A percentile compares a stretch with the other conserved stretches of the same genome.
These are phyloP conservation scores for Athalia cordata DNA, from an alignment of 2,888 invertebrate species.

Conservation along the genomic window DNA sequence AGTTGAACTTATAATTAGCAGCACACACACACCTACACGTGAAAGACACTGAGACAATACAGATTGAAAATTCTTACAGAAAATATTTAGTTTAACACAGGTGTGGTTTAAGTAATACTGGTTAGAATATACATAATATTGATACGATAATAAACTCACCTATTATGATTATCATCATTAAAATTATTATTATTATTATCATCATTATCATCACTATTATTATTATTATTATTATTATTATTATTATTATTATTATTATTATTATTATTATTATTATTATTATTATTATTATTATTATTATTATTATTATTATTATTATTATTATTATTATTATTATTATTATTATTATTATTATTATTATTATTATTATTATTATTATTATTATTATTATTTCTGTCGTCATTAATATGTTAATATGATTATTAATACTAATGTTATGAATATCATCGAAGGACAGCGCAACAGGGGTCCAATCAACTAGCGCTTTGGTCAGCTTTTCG, in stretches of 20 bases:
- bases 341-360: not conserved
- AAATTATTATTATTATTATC: slow-evolving; percentile 18
- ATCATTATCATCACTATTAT: not conserved
- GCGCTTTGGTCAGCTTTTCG: slow-evolving; percentile 62
- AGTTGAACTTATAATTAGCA: slow-evolving; percentile 39
- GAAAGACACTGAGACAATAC: slow-evolving; percentile 69
- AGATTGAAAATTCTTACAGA: slow-evolving; percentile 3
- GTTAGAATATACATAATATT: slow-evolving; percentile 21
- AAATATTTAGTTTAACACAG: slow-evolving; percentile 27
- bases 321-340: not conserved
- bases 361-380: slow-evolving; percentile 3
- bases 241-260: slow-evolving; percentile 5
- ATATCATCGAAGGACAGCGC: slow-evolving; percentile 56
- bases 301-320: slow-evolving; percentile 14
- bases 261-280: not conserved
- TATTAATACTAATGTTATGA: slow-evolving; percentile 19
- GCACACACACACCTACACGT: slow-evolving; percentile 48
- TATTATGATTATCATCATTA: not conserved
- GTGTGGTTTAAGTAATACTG: slow-evolving; percentile 28
- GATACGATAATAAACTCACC: not conserved
- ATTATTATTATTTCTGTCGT: not conserved
- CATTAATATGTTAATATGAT: slow-evolving; percentile 4
- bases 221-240: not conserved
- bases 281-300: not conserved
- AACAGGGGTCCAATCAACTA: slow-evolving; percentile 64